A percentile compares a stretch with the other conserved stretches of the same genome.
phyloP scores from a whole-genome alignment of 2,113 vertebrate genomes.

The Mustela lutreola region DNA sequence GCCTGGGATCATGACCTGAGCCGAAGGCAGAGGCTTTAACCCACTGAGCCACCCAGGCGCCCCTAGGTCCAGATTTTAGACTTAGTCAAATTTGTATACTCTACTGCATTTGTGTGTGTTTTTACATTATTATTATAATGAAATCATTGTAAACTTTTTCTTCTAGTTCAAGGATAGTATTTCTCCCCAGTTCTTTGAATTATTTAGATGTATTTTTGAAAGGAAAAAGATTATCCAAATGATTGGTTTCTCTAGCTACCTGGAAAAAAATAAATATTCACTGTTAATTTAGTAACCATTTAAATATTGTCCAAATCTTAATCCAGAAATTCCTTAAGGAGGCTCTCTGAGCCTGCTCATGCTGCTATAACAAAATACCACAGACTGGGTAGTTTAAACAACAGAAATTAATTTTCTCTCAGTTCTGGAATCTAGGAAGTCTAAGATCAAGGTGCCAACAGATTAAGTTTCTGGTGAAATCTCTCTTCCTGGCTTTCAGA shows the following conservation, averaged over 20 bases:
- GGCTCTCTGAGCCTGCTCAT: background rate
- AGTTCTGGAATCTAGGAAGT: background rate
- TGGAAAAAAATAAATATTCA: conserved; percentile 41
- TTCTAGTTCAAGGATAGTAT: background rate
- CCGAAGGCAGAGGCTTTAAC: no score
- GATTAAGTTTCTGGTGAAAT: background rate
- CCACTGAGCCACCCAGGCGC: no score
- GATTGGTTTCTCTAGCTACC: conserved; percentile 16
- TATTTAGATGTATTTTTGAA: conserved; percentile 11
- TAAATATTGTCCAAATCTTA: conserved; percentile 2
- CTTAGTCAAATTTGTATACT: background rate
- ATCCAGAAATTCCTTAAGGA: background rate
- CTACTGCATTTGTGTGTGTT: background rate
- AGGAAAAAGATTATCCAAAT: background rate
- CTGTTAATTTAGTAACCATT: background rate
- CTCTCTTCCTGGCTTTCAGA: background rate
- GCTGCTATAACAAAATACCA: background rate
- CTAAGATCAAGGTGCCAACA: background rate
- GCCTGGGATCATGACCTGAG: no score
- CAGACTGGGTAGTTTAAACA: background rate
- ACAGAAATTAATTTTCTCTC: conserved; percentile 24
- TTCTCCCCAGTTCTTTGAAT: background rate
- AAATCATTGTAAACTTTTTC: conserved; percentile 13
- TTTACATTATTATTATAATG: background rate
- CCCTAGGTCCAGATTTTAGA: conserved; percentile 36